Evolutionary conservation across 2,113 vertebrate genomes (phyloP).

Genomic region (Psephotus haematonotus): DNA sequence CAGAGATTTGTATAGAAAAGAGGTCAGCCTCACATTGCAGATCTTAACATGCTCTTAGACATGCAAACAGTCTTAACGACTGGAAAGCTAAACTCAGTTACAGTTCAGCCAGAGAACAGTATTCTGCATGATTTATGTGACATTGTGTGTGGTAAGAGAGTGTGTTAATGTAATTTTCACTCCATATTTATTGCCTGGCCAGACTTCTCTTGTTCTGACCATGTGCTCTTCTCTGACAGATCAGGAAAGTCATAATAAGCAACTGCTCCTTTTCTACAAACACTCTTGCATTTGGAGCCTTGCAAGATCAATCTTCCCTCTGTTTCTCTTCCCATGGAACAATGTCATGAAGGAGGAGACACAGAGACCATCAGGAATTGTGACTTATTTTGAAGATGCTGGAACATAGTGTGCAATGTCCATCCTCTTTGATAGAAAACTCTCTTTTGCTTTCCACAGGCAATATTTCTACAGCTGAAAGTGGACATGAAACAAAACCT

Average conservation of each 20-base stretch:
- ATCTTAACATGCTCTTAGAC: slow-evolving; percentile 12
- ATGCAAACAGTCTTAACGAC: background rate
- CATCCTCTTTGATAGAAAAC: background rate
- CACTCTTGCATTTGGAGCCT: slow-evolving; percentile 21
- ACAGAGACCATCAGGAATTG: background rate
- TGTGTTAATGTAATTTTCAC: slow-evolving; percentile 18
- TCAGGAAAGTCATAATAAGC: slow-evolving; percentile 47
- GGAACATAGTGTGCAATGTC: background rate
- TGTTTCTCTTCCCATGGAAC: slow-evolving; percentile 4
- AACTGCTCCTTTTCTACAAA: slow-evolving; percentile 54
- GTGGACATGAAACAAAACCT: background rate
- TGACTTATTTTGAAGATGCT: background rate
- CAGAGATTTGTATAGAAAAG: background rate
- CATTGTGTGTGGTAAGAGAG: slow-evolving; percentile 36
- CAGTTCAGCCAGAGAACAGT: background rate
- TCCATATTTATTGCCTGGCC: slow-evolving; percentile 19
- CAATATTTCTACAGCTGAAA: background rate
- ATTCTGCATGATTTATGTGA: slow-evolving; percentile 21
- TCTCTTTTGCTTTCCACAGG: background rate
- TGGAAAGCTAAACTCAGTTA: background rate
- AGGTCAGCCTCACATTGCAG: background rate
- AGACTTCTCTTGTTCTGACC: background rate
- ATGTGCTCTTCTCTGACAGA: slow-evolving; percentile 1
- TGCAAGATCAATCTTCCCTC: background rate
- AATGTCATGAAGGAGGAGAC: background rate